phyloP scores from a whole-genome alignment of 2,888 invertebrate species.

The Axea sp. region DNA sequence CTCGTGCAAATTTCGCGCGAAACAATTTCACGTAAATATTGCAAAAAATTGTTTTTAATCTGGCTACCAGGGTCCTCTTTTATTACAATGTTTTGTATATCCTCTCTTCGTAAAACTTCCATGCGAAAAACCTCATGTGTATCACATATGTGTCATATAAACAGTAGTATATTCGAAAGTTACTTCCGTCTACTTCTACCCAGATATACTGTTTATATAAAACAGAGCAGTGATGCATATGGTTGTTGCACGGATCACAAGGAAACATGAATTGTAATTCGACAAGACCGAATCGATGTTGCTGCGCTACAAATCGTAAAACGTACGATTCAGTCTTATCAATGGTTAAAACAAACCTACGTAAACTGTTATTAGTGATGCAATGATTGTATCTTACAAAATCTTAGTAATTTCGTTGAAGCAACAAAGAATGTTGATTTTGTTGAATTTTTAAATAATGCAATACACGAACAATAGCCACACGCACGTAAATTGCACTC shows the following conservation, averaged over 20 bases:
- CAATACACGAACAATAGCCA: constrained; percentile 37
- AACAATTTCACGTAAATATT: no score
- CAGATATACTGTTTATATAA: no score
- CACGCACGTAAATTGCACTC: constrained; percentile 37
- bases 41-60: not conserved
- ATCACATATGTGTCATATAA: no score
- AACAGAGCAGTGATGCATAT: no score
- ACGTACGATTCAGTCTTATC: not conserved
- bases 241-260: no score
- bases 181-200: no score
- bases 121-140: no score
- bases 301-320: not conserved
- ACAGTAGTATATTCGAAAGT: no score
- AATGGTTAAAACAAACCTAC: not conserved
- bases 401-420: constrained; percentile 35
- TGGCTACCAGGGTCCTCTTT: not conserved
- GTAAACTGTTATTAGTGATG: no score
- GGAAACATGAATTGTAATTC: no score
- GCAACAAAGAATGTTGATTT: constrained; percentile 37
- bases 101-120: no score
- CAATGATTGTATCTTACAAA: constrained; percentile 34
- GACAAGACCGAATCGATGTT: constrained; percentile 1
- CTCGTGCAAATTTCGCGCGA: no score
- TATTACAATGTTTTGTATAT: not conserved
- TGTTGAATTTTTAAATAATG: constrained; percentile 15